Conservation (phyloP, 2,888 invertebrate species). For the Agapostemon virescens region DNA sequence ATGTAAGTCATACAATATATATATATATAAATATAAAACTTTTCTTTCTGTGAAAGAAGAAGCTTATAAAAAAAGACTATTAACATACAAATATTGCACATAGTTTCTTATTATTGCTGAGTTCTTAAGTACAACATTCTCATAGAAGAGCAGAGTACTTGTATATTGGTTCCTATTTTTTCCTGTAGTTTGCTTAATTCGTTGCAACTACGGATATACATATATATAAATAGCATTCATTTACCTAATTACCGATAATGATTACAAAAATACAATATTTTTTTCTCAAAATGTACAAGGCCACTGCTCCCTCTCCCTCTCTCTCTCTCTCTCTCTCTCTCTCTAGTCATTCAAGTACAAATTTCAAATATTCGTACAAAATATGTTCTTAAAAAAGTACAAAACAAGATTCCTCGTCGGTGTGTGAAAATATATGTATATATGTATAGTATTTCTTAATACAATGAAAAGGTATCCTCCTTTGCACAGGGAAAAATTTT, state of each 20-base stretch:
- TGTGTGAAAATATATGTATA: conserved; percentile 72
- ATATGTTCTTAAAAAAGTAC: conserved; percentile 77
- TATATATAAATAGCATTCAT: conserved; percentile 44
- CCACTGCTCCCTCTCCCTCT: conserved; percentile 56
- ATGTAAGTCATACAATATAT: conserved; percentile 68
- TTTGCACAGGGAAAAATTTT: conserved; percentile 52
- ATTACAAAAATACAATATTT: conserved; percentile 61
- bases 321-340: not conserved
- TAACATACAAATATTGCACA: conserved; percentile 76
- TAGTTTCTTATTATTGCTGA: conserved; percentile 57
- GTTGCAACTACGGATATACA: conserved; percentile 9
- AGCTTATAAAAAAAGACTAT: conserved; percentile 67
- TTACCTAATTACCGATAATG: conserved; percentile 24
- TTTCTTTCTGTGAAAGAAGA: conserved; percentile 60
- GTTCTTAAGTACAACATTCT: conserved; percentile 58
- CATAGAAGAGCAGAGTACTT: conserved; percentile 65
- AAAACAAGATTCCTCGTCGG: conserved; percentile 72
- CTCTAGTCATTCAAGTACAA: conserved; percentile 61
- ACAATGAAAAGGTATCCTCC: conserved; percentile 53
- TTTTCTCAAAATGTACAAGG: conserved; percentile 59
- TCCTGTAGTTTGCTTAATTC: not conserved
- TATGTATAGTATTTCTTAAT: conserved; percentile 55
- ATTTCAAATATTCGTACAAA: conserved; percentile 72
- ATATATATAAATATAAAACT: conserved; percentile 72
- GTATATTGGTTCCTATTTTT: conserved; percentile 21